Base-by-base conservation (phyloP, 2,797 vertebrate species). In the Epinephelus coioides region DNA sequence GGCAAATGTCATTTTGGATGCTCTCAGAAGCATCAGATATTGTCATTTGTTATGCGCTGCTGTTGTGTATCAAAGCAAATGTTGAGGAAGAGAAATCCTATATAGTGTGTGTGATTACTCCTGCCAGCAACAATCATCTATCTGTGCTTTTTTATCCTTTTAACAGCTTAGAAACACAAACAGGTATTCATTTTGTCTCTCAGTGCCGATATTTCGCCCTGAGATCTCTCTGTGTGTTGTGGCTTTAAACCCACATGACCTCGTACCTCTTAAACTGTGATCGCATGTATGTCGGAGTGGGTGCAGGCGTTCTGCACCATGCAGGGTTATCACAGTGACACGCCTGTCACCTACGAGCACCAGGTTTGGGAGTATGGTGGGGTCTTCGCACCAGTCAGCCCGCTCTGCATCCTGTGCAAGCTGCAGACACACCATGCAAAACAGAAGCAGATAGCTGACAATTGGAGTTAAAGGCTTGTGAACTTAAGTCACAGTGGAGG, bases 361-460 rank as follows among this genome's bases (percentile, higher is more conserved):
- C 80, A 11, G 82, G 68, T 74, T 65, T 3, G 43, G 84, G 81
- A 85, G 80, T 66, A 60, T 10, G 88, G 78, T 79, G 88, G 82
- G 79, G 57, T 90, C 84, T 81, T 89, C 84, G 65, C 86, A 94
- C 87, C 89, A 92, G 94, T 89, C 90, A 74, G 82, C 86, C 53
- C 77, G 77, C 84, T 86, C 69, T 67, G 77, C 79, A 68, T 84
- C 83, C 84, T 76, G 71, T 34, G 78, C 87, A 74, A 66, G 79
- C 81, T 82, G 86, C 79, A 88, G 77, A 92, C 83, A 68, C 82
- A 27, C 88, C 85, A 78, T 88, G 88, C 83, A 91, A 91, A 95
- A 93, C 89, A 82, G 73, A 91, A 91, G 92, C 86, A 91, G 92
- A 95, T 89, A 93, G 91, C 92, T 95, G 94, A 94, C 93, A 94